Conservation (phyloP, 2,888 invertebrate species). For the Pristionchus exspectatus region DNA sequence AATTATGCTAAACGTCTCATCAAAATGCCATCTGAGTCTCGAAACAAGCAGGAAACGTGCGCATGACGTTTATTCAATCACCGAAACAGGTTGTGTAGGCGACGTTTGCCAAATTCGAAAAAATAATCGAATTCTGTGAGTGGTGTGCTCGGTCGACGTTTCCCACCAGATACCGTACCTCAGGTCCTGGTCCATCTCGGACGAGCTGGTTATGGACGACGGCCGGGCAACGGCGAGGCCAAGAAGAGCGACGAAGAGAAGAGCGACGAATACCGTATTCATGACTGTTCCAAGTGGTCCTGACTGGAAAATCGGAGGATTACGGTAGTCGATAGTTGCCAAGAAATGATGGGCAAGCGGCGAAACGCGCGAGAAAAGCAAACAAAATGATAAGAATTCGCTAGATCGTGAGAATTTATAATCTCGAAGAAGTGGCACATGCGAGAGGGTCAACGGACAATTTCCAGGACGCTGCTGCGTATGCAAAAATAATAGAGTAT, state of each 20-base stretch:
- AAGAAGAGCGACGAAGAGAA: background rate
- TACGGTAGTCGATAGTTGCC: constrained; percentile 23
- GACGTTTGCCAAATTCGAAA: background rate
- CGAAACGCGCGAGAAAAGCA: constrained; percentile 1
- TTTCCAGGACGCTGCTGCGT: constrained; percentile 12
- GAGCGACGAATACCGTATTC: constrained; percentile 37
- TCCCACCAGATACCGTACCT: constrained; percentile 5
- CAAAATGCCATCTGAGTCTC: background rate
- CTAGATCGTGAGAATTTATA: constrained; percentile 43
- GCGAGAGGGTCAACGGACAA: background rate
- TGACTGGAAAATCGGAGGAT: background rate
- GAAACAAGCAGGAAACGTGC: background rate
- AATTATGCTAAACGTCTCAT: background rate
- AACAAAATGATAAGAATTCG: constrained; percentile 33
- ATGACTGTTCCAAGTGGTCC: background rate
- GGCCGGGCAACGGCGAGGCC: background rate
- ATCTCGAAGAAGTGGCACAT: background rate
- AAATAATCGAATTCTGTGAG: background rate
- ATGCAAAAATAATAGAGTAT: background rate
- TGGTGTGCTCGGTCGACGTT: background rate
- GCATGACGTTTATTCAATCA: background rate
- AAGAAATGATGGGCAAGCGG: background rate
- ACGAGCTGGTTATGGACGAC: background rate
- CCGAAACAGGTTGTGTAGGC: background rate
- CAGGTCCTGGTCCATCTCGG: constrained; percentile 19